Percentiles rank a stretch among this genome's conserved stretches.
Evolutionary conservation across 2,888 invertebrate species (phyloP).

Genomic region (Lycocerus yunnanus): DNA sequence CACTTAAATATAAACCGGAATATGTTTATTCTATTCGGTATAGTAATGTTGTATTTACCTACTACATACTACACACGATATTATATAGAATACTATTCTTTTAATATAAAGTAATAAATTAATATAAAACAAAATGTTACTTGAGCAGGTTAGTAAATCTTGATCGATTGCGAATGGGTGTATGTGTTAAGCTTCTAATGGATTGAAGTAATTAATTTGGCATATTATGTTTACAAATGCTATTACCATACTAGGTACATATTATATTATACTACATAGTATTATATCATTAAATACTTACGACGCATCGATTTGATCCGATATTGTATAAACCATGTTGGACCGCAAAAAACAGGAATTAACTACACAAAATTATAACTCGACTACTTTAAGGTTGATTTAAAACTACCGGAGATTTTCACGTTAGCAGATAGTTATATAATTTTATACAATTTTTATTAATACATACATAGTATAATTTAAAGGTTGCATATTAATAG

Average conservation of each 20-base stretch:
- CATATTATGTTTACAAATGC: neutral
- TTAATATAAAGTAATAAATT: neutral
- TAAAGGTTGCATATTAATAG: neutral
- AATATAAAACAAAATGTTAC: too few species aligned
- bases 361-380: neutral
- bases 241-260: too few species aligned
- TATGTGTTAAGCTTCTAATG: neutral
- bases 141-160: too few species aligned
- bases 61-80: neutral
- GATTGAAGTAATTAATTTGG: neutral
- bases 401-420: neutral
- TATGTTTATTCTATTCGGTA: neutral
- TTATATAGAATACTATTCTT: neutral
- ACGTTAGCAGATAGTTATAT: neutral
- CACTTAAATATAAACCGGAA: neutral
- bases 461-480: neutral
- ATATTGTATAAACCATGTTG: neutral
- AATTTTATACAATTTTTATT: neutral
- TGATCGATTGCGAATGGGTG: neutral
- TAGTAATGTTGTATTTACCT: neutral
- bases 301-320: neutral
- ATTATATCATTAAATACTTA: neutral
- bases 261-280: too few species aligned
- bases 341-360: neutral
- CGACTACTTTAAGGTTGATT: neutral